Conservation (phyloP, 2,888 invertebrate genomes). For the Hypsopygia costalis region DNA sequence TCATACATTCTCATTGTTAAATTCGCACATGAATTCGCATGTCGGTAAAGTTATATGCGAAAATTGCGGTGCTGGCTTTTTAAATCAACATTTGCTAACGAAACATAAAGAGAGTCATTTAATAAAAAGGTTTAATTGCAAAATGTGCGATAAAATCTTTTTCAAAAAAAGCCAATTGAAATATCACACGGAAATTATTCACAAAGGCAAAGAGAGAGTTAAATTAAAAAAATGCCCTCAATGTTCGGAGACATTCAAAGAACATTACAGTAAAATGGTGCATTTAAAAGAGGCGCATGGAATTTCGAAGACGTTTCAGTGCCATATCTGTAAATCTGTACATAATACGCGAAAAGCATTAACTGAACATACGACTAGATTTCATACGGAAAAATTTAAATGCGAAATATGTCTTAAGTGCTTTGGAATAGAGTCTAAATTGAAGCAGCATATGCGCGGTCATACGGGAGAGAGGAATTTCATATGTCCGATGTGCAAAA, state of each 20-base stretch:
- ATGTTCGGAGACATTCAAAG: slow-evolving; percentile 42
- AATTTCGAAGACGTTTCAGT: slow-evolving; percentile 33
- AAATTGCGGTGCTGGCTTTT: slow-evolving; percentile 45
- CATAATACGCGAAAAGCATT: slow-evolving; percentile 38
- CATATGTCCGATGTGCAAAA: slow-evolving; percentile 58
- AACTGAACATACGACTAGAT: slow-evolving; percentile 44
- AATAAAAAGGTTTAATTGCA: slow-evolving; percentile 36
- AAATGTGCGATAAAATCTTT: slow-evolving; percentile 53
- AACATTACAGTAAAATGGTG: slow-evolving; percentile 43
- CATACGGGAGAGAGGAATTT: slow-evolving; percentile 63
- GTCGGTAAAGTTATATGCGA: slow-evolving; percentile 54
- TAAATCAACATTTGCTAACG: slow-evolving; percentile 39
- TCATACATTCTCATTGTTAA: slow-evolving; percentile 38
- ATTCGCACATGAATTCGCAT: slow-evolving; percentile 47
- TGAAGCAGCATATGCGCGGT: slow-evolving; percentile 60
- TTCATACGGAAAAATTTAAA: slow-evolving; percentile 62
- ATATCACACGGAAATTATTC: slow-evolving; percentile 58
- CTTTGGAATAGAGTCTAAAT: slow-evolving; percentile 60
- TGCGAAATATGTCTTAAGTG: slow-evolving; percentile 65
- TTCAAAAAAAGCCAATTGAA: slow-evolving; percentile 59
- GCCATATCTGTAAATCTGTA: slow-evolving; percentile 36
- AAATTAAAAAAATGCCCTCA: slow-evolving; percentile 39
- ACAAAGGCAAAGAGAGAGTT: slow-evolving; percentile 35
- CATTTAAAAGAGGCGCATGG: slow-evolving; percentile 48
- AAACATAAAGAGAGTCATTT: slow-evolving; percentile 45